These are phyloP conservation scores for Tipula helvola DNA, from an alignment of 2,888 invertebrate genomes.

Conservation along the genomic window DNA sequence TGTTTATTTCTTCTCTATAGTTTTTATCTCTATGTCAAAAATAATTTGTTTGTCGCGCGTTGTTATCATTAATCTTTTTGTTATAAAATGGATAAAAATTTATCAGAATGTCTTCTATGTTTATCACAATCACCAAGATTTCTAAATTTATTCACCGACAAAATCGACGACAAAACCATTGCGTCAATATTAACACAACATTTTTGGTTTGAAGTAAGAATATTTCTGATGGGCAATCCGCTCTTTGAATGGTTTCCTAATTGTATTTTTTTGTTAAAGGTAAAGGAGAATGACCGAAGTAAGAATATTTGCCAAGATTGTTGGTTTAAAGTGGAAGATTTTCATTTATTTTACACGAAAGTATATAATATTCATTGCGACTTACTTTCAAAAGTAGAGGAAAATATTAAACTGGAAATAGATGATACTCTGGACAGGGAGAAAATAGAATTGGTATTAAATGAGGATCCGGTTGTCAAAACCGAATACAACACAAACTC, in stretches of 20 bases:
- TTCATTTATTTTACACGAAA: neutral
- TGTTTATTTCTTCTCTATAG: too few relatives aligned
- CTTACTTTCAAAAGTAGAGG: neutral
- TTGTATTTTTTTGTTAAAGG: neutral
- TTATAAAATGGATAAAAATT: too few relatives aligned
- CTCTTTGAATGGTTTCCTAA: neutral
- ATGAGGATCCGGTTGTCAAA: neutral
- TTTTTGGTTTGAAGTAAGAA: slow-evolving; percentile 15
- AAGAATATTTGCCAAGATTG: neutral
- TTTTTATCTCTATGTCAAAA: too few relatives aligned
- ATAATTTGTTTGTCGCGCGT: too few relatives aligned
- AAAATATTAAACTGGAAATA: neutral
- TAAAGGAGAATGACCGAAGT: neutral
- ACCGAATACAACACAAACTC: neutral
- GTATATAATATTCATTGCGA: neutral
- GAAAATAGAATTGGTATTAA: neutral
- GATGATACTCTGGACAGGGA: neutral
- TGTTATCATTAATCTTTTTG: too few relatives aligned
- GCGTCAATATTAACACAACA: slow-evolving; percentile 13
- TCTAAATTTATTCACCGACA: neutral
- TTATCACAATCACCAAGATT: neutral
- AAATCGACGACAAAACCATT: neutral
- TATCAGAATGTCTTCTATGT: neutral
- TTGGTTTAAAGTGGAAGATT: neutral
- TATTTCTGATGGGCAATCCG: neutral